Conservation (phyloP, 2,888 invertebrate species). For the Amphiduros pacificus region DNA sequence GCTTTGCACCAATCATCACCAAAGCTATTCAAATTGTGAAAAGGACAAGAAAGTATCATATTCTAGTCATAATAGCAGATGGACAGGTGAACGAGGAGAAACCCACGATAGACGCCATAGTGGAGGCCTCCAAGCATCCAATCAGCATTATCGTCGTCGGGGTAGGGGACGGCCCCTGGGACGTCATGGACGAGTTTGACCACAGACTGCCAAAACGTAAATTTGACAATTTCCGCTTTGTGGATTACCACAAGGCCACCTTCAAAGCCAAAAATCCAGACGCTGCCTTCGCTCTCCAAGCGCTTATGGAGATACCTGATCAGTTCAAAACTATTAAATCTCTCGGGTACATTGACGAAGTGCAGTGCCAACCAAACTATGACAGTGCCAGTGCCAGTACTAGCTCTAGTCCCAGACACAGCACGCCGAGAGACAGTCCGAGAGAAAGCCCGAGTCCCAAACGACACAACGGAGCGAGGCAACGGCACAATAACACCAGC, state of each 20-base stretch:
- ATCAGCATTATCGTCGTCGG: conserved; percentile 64
- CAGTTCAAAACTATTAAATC: conserved; percentile 58
- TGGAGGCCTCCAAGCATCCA: conserved; percentile 61
- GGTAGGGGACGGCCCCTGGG: conserved; percentile 65
- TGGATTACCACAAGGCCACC: conserved; percentile 60
- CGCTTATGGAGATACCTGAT: conserved; percentile 63
- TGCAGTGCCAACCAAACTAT: not conserved
- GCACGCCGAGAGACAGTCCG: conserved; percentile 13
- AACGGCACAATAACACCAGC: too few relatives aligned
- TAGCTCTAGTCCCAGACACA: conserved; percentile 12
- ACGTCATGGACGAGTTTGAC: conserved; percentile 62
- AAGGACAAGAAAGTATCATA: conserved; percentile 45
- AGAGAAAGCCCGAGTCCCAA: conserved; percentile 8
- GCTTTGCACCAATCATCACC: conserved; percentile 62
- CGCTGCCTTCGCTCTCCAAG: conserved; percentile 61
- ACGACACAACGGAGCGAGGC: too few relatives aligned
- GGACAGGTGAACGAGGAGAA: conserved; percentile 63
- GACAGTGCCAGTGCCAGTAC: not conserved
- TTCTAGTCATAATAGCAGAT: conserved; percentile 63
- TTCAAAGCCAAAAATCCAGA: conserved; percentile 49
- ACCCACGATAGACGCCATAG: conserved; percentile 61
- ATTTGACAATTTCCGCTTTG: conserved; percentile 65
- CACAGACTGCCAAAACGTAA: conserved; percentile 61
- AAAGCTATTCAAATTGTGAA: conserved; percentile 62
- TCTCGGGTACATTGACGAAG: conserved; percentile 43